These are phyloP conservation scores for Blomia tropicalis DNA, from an alignment of 2,888 invertebrate genomes.

Conservation along the genomic window DNA sequence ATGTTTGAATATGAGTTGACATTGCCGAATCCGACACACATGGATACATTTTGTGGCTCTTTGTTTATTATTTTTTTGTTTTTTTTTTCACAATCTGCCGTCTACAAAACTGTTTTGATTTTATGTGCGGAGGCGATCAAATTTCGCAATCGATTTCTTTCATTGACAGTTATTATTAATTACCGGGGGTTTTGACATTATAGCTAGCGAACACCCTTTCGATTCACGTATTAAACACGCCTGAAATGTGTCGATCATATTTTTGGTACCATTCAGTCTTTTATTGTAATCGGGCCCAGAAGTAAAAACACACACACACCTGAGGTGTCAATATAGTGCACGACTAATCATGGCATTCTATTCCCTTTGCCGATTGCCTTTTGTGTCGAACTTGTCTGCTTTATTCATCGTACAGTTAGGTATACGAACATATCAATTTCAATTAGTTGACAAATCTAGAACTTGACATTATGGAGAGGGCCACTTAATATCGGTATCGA, in stretches of 20 bases:
- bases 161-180: constrained; percentile 4
- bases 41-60: no score
- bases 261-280: no score
- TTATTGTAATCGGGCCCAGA: no score
- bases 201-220: not conserved
- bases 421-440: constrained; percentile 13
- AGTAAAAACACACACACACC: no score
- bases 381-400: not conserved
- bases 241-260: not conserved
- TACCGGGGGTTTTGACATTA: not conserved
- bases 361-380: not conserved
- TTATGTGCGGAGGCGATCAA: no score
- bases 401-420: not conserved
- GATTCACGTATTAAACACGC: not conserved
- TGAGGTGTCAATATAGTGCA: constrained; percentile 9
- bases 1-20: no score
- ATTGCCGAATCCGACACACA: no score
- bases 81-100: no score
- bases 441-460: constrained; percentile 8
- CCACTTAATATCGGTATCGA: no score
- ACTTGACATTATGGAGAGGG: no score
- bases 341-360: constrained; percentile 4
- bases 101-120: not conserved
- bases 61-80: no score
- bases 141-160: not conserved